Evolutionary conservation across 2,888 invertebrate genomes (phyloP), one percentile per base, ranked within the genome.

Genomic region (Hipparchia sbordonii): DNA sequence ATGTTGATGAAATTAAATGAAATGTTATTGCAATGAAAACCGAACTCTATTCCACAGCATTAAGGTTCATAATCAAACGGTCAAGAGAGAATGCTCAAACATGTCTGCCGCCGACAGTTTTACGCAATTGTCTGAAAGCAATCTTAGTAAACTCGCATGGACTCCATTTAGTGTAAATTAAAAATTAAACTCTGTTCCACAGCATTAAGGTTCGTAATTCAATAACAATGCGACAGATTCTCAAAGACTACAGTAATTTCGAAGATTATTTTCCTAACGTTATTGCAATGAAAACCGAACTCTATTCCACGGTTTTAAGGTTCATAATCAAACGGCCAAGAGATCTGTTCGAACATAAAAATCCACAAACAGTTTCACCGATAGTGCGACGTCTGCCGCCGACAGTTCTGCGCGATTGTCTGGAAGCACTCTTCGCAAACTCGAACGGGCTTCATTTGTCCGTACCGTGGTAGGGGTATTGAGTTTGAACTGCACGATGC

Each of bases 401-500:
- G 82, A 73, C 87, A 85, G 73, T 77, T 80, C 71, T 78, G 79
- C 2, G 88, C 88, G 54, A 87, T 85, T 8, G 80, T 77, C 7
- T 83, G 84, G 87, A 97, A 97, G 91, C 98, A 98, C 82, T 96
- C 96, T 85, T 98, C 97, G 91, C 99, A 99, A 56, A 99, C 98
- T 57, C 99, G 96, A 5, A 99, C 99, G 6, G 99, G 98, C 86
- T 98, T 98, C 79, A 96, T 93, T 83, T 98, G 97, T 1, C 99
- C 99, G 90, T 96, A 99, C 84, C 98, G 97, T 10, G 98, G 98
- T 80, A 99, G 92, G 45, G 99, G 98, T 72, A 98, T 97, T 77
- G 97, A 97, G 88, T 98, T 98, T 66, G 97, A 97, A 79, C 98
- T 98, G 92, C 99, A 99, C 63, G 97, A 96, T 1, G 97, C 97